Evolutionary conservation across 92 coral and sea anemone genomes (phyloP).

Genomic region (Montipora capitata): DNA sequence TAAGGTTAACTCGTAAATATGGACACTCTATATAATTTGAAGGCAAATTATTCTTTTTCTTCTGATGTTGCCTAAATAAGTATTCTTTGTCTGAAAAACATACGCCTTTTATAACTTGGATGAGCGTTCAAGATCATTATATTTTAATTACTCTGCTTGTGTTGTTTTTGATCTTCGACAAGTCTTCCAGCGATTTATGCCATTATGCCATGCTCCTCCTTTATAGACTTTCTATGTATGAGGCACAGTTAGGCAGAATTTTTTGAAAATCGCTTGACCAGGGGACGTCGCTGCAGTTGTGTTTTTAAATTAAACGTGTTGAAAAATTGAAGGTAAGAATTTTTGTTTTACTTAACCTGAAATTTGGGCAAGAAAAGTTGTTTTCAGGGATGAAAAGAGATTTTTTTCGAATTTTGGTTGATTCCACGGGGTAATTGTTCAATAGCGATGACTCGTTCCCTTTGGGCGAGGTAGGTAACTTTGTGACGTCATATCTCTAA

Average conservation of each 20-base stretch:
- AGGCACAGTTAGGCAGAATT: not conserved
- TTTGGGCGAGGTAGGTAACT: no score
- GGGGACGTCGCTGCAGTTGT: no score
- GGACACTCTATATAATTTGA: constrained; percentile 14
- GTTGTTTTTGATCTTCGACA: not conserved
- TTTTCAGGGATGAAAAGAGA: no score
- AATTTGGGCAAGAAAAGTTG: no score
- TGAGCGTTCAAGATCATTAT: not conserved
- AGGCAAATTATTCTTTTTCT: constrained; percentile 1
- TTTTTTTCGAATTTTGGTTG: no score
- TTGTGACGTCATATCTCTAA: no score
- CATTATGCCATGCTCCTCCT: not conserved
- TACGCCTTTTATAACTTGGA: not conserved
- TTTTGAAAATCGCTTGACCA: not conserved
- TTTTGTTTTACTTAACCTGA: no score
- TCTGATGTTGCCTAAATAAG: not conserved
- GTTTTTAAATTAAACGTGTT: no score
- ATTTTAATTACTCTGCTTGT: not conserved
- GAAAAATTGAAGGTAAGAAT: no score
- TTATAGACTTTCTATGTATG: not conserved
- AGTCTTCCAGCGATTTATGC: not conserved
- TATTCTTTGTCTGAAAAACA: not conserved
- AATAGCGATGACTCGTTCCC: no score
- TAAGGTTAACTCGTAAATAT: not conserved
- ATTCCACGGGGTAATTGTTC: no score